Percentiles rank a stretch among this genome's conserved stretches.
These are phyloP conservation scores for Callyntrura sp. DNA, from an alignment of 2,888 invertebrate genomes.

Conservation along the genomic window DNA sequence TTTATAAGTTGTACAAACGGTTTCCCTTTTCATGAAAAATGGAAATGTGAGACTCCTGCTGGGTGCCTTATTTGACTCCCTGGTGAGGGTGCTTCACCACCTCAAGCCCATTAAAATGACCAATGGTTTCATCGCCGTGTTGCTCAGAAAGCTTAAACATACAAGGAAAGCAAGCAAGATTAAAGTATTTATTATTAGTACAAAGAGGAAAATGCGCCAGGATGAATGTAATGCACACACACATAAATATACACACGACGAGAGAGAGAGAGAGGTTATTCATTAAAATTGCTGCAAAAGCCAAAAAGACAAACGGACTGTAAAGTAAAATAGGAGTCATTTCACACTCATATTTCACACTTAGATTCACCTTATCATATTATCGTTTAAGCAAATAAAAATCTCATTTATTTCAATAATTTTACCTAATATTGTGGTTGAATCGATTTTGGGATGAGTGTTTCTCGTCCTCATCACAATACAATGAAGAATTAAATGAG, in stretches of 20 bases:
- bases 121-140: constrained; percentile 75
- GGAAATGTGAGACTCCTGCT: constrained; percentile 81
- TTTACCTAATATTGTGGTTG: constrained; percentile 16
- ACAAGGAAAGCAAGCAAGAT: constrained; percentile 58
- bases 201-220: constrained; percentile 7
- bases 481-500: constrained; percentile 59
- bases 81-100: constrained; percentile 83
- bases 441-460: neutral
- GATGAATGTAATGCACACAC: constrained; percentile 34
- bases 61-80: constrained; percentile 83
- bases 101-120: constrained; percentile 82
- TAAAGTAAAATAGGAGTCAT: constrained; percentile 48
- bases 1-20: constrained; percentile 59
- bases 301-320: constrained; percentile 59
- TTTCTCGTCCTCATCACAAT: neutral
- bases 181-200: constrained; percentile 52
- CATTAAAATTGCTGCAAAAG: constrained; percentile 29
- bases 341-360: constrained; percentile 63
- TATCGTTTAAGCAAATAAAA: constrained; percentile 9
- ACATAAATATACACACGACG: neutral
- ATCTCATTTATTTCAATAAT: neutral
- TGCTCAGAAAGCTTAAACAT: constrained; percentile 47
- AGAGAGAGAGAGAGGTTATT: neutral
- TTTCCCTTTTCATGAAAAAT: constrained; percentile 83
- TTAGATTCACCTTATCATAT: constrained; percentile 30